A percentile compares a stretch with the other conserved stretches of the same genome.
phyloP scores from a whole-genome alignment of 1,140 invertebrate species.

The Pogonomyrmex barbatus region DNA sequence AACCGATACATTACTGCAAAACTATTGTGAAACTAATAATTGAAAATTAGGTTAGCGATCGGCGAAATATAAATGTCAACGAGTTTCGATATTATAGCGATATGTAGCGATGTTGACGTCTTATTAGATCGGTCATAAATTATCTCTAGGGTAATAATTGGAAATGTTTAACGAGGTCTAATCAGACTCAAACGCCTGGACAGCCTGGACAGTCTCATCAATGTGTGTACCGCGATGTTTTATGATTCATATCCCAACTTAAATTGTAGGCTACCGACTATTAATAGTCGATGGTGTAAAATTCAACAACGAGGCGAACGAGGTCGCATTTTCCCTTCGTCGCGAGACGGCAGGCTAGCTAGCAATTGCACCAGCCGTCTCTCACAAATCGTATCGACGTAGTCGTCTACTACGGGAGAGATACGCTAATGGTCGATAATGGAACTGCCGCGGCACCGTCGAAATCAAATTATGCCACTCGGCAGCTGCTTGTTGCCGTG shows the following conservation, averaged over 20 bases:
- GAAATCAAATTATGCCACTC: slow-evolving; percentile 76
- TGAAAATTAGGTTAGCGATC: background rate
- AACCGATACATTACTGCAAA: background rate
- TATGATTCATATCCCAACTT: background rate
- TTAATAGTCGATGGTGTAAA: slow-evolving; percentile 48
- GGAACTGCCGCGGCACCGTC: slow-evolving; percentile 69
- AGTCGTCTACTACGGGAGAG: slow-evolving; percentile 12
- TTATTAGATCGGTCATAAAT: background rate
- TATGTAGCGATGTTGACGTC: background rate
- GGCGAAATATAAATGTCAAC: slow-evolving; percentile 2
- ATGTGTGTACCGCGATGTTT: background rate
- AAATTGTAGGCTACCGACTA: slow-evolving; percentile 12
- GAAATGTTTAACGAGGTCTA: background rate
- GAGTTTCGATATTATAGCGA: background rate
- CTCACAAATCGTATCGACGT: slow-evolving; percentile 43
- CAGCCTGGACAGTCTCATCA: background rate
- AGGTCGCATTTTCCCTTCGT: slow-evolving; percentile 32
- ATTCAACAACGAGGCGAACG: slow-evolving; percentile 36
- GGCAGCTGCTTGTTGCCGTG: slow-evolving; percentile 42
- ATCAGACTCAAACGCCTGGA: background rate
- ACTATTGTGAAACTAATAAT: background rate
- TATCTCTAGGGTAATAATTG: background rate
- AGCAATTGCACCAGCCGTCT: slow-evolving; percentile 37
- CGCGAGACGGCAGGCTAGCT: background rate
- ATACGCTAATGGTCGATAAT: slow-evolving; percentile 80